Conservation (phyloP, 2,888 invertebrate species). For the Cetonia aurata region DNA sequence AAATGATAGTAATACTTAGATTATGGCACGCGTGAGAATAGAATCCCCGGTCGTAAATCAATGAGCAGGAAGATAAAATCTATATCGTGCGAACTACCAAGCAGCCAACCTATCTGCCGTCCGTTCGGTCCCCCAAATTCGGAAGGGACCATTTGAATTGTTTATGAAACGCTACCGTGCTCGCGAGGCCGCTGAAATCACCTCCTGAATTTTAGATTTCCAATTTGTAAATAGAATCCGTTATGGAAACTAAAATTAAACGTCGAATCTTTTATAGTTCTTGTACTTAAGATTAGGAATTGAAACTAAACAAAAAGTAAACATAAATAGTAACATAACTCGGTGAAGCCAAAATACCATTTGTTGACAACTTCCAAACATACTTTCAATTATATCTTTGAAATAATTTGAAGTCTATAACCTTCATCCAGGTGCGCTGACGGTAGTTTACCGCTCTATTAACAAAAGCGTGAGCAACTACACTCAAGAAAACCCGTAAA, state of each 20-base stretch:
- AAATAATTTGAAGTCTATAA: no score
- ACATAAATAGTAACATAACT: no score
- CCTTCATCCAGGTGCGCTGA: no score
- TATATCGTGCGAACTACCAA: constrained; percentile 27
- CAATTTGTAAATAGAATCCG: constrained; percentile 28
- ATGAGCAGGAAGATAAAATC: constrained; percentile 14
- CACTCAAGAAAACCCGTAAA: no score
- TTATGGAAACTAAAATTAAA: constrained; percentile 19
- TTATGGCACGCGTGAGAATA: constrained; percentile 17
- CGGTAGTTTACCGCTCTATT: no score
- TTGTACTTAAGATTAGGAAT: not conserved
- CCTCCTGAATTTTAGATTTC: constrained; percentile 33
- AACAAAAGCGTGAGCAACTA: no score
- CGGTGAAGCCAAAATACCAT: no score
- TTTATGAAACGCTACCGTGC: constrained; percentile 18
- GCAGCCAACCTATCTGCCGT: constrained; percentile 16
- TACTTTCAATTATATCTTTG: no score
- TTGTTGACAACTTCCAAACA: no score
- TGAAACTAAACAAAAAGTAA: not conserved
- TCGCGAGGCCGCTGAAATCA: constrained; percentile 32
- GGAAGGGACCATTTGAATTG: constrained; percentile 22
- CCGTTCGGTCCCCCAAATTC: constrained; percentile 25
- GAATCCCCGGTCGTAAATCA: constrained; percentile 17
- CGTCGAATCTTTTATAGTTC: not conserved
- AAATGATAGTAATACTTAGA: constrained; percentile 25